Evolutionary conservation across 2,888 invertebrate genomes (phyloP), one percentile per base, ranked within the genome.

Genomic region (Melinopterus prodromus): DNA sequence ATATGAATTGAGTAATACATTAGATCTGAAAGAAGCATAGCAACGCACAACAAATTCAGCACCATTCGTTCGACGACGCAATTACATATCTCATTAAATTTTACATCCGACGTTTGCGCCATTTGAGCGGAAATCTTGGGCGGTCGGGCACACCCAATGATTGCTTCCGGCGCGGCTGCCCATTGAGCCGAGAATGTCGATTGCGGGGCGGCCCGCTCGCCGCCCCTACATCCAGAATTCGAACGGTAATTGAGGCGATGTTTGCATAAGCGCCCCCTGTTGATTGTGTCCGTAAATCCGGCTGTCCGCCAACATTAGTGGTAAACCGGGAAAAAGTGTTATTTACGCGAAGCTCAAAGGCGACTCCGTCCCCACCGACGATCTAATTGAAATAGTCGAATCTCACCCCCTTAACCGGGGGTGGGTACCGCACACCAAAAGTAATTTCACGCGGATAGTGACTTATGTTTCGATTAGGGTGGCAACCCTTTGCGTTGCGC

Each of bases 211-310:
- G 74, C 35, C 6, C 9, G 1, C 7, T 6, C 14, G 74, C 74
- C 16, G 74, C 35, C 74, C 36, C 74, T 15, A 74, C 26, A 37
- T n/a, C 74, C 35, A 26, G 37, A 37, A 74, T 74, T 74, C 77
- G 70, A 77, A 70, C 53, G 53, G 53, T 53, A 53, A 53, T 53
- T 53, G 53, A 7, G 53, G 12, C 53, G 53, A 53, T 69, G 77
- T 77, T 77, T 77, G 77, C 77, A 16, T 53, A 69, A 69, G 77
- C 69, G 69, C 69, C 69, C 69, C 70, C 69, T 53, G 53, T 53
- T 53, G 69, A 77, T 77, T 77, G 77, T 77, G 70, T 77, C 77
- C 77, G 69, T 77, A 77, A 77, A 77, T 77, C 70, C 35, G 74
- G n/a, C 36, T 74, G 69, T 77, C 53, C 53, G 53, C 53, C 53